These are phyloP conservation scores for Hypselothyrea guttata DNA, from an alignment of 2,888 invertebrate species.

Conservation along the genomic window DNA sequence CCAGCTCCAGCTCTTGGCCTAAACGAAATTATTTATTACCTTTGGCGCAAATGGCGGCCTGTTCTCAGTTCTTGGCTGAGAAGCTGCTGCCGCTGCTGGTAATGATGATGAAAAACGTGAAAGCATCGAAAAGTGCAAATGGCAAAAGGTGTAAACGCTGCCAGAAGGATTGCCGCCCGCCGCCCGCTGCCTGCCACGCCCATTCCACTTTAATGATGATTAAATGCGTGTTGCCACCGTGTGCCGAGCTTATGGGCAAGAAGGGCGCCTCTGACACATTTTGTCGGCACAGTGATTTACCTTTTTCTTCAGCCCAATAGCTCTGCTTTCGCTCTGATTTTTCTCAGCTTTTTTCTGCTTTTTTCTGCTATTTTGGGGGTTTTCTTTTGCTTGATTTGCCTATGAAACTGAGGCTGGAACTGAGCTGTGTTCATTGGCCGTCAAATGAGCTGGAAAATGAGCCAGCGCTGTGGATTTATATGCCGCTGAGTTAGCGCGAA, in stretches of 20 bases:
- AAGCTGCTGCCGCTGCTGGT: slow-evolving; percentile 50
- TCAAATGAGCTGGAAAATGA: slow-evolving; percentile 73
- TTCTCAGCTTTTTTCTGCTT: slow-evolving; percentile 1
- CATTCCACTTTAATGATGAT: slow-evolving; percentile 69
- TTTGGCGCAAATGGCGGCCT: slow-evolving; percentile 55
- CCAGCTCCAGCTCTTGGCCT: slow-evolving; percentile 49
- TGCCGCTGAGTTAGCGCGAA: slow-evolving; percentile 17
- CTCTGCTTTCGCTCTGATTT: neutral
- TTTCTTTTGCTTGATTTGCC: slow-evolving; percentile 29
- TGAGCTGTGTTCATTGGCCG: slow-evolving; percentile 20
- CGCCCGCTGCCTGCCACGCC: slow-evolving; percentile 15
- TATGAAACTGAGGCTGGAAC: slow-evolving; percentile 23
- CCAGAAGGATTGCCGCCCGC: slow-evolving; percentile 60
- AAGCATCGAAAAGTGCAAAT: slow-evolving; percentile 79
- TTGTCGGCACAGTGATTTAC: slow-evolving; percentile 53
- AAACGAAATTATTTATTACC: slow-evolving; percentile 78
- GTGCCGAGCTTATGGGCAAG: slow-evolving; percentile 21
- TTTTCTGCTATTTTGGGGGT: no score
- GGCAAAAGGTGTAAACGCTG: slow-evolving; percentile 60
- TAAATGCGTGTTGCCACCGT: slow-evolving; percentile 64
- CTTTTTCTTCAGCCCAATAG: slow-evolving; percentile 14
- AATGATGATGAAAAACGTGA: slow-evolving; percentile 78
- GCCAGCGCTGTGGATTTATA: slow-evolving; percentile 52
- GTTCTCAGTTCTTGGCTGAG: slow-evolving; percentile 2
- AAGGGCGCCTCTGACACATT: slow-evolving; percentile 43